These are phyloP conservation scores for Rhea americana DNA, from an alignment of 2,113 vertebrate genomes.

Conservation along the genomic window DNA sequence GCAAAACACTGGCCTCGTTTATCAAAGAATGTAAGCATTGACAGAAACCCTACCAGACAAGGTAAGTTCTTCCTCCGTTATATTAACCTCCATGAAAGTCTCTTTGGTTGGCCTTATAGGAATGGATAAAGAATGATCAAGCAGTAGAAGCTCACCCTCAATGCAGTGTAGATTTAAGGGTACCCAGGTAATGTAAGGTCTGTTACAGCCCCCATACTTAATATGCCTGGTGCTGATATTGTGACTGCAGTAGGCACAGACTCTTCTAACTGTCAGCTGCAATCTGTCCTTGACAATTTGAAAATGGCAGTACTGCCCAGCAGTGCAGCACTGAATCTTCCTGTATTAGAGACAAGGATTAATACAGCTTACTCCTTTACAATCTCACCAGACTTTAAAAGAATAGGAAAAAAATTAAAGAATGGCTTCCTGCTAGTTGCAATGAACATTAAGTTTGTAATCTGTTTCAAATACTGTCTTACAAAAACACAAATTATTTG, in stretches of 20 bases:
- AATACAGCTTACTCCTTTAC: background rate
- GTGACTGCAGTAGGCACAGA: background rate
- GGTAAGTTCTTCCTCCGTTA: background rate
- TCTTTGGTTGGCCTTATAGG: background rate
- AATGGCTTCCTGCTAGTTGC: background rate
- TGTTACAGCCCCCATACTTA: background rate
- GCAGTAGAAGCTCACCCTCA: background rate
- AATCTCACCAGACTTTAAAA: background rate
- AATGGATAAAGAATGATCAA: background rate
- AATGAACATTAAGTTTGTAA: background rate
- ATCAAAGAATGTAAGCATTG: background rate
- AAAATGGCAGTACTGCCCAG: background rate
- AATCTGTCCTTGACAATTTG: background rate
- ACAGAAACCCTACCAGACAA: background rate
- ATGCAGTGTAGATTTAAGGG: background rate
- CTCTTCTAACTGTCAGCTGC: background rate
- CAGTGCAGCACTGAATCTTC: background rate
- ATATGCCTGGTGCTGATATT: background rate
- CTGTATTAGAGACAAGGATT: background rate
- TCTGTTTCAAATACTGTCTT: background rate
- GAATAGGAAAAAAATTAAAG: background rate
- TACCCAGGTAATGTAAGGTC: background rate
- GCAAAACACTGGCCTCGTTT: background rate
- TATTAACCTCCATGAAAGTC: background rate
- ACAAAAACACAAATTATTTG: background rate